Conservation (phyloP, 2,888 invertebrate species). For the Yponomeuta malinellus region DNA sequence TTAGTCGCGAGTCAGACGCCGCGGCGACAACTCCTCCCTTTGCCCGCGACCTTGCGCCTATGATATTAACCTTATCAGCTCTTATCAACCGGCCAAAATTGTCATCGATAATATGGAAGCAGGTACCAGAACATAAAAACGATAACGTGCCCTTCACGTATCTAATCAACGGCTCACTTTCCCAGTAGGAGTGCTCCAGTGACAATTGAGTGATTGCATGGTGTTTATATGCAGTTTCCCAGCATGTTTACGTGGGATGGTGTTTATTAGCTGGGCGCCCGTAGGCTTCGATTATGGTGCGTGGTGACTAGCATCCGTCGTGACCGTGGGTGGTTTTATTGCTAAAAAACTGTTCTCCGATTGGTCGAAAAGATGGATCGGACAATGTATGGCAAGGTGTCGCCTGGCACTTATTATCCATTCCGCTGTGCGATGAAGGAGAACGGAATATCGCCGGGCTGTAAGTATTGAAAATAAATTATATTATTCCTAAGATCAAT, state of each 20-base stretch:
- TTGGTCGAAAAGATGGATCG: slow-evolving; percentile 83
- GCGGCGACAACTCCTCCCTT: slow-evolving; percentile 58
- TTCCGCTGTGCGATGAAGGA: slow-evolving; percentile 88
- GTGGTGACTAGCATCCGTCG: slow-evolving; percentile 47
- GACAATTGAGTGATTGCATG: slow-evolving; percentile 32
- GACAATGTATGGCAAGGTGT: slow-evolving; percentile 92
- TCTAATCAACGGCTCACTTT: neutral
- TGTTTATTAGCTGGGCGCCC: slow-evolving; percentile 23
- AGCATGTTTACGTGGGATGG: slow-evolving; percentile 37
- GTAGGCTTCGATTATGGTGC: slow-evolving; percentile 71
- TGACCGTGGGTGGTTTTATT: slow-evolving; percentile 64
- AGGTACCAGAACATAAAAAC: slow-evolving; percentile 20
- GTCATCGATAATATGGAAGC: slow-evolving; percentile 37
- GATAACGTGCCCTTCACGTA: slow-evolving; percentile 34
- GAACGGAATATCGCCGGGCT: slow-evolving; percentile 90
- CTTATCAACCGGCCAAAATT: slow-evolving; percentile 44
- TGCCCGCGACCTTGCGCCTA: slow-evolving; percentile 50
- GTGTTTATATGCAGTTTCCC: slow-evolving; percentile 43
- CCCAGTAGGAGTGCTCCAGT: slow-evolving; percentile 16
- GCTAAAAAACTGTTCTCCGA: slow-evolving; percentile 55
- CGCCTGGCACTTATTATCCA: slow-evolving; percentile 89
- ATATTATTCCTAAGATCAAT: slow-evolving; percentile 16
- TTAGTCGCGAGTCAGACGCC: slow-evolving; percentile 69
- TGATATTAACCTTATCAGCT: slow-evolving; percentile 62
- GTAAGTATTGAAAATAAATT: slow-evolving; percentile 77